Percentiles rank a stretch among this genome's conserved stretches.
phyloP scores from a whole-genome alignment of 2,888 invertebrate species.

The Cosmia pyralina region DNA sequence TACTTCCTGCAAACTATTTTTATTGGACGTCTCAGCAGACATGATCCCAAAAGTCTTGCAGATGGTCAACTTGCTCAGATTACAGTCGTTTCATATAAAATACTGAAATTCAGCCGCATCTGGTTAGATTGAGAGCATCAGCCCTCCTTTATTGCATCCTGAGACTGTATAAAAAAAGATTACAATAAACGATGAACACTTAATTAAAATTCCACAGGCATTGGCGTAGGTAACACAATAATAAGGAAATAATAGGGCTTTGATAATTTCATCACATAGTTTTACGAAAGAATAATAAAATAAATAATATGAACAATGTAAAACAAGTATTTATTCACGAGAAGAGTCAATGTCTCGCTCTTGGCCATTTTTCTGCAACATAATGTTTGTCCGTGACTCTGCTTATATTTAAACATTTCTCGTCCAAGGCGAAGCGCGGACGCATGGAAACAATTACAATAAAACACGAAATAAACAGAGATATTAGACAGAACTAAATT shows the following conservation, averaged over 20 bases:
- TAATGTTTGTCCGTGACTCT: conserved; percentile 44
- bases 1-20: not conserved
- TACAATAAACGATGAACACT: not conserved
- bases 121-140: not conserved
- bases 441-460: conserved; percentile 52
- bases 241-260: not conserved
- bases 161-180: not conserved
- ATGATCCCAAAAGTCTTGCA: not conserved
- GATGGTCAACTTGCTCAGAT: not conserved
- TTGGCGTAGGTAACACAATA: not conserved
- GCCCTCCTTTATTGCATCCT: not conserved
- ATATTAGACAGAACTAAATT: conserved; percentile 32
- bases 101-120: not conserved
- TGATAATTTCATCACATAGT: not conserved
- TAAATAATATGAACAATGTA: not conserved
- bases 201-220: not conserved
- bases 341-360: conserved; percentile 34
- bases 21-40: not conserved
- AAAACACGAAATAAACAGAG: conserved; percentile 50
- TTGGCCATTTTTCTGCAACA: conserved; percentile 34
- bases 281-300: not conserved
- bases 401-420: conserved; percentile 56
- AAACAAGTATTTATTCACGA: not conserved
- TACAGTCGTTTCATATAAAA: not conserved
- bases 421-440: conserved; percentile 40